Conservation (phyloP, 2,888 invertebrate genomes). For the Pollenia griseotomentosa region DNA sequence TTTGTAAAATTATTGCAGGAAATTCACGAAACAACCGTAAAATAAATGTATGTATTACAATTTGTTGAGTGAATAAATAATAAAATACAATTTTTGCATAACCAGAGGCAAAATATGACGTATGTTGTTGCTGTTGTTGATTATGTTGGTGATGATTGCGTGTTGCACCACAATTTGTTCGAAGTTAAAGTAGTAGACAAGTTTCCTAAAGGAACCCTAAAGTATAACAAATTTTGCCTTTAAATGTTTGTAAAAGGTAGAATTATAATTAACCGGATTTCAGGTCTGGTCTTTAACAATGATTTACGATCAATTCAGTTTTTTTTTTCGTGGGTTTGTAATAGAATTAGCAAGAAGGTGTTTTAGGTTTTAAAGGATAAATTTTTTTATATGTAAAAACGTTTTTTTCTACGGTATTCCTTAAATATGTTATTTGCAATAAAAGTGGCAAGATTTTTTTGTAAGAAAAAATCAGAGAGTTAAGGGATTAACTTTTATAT, state of each 20-base stretch:
- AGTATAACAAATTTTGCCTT: slow-evolving; percentile 52
- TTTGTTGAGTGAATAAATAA: slow-evolving; percentile 65
- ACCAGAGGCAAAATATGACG: slow-evolving; percentile 48
- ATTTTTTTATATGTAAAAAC: not conserved
- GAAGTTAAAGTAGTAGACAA: slow-evolving; percentile 18
- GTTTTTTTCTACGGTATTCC: not conserved
- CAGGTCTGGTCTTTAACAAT: slow-evolving; percentile 5
- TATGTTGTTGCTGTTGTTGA: not conserved
- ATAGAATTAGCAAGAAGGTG: not conserved
- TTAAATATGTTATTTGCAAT: too few relatives aligned
- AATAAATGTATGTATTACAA: slow-evolving; percentile 41
- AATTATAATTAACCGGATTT: slow-evolving; percentile 49
- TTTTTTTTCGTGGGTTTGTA: not conserved
- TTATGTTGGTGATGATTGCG: slow-evolving; percentile 56
- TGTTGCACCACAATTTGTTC: slow-evolving; percentile 67
- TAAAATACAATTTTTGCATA: slow-evolving; percentile 55
- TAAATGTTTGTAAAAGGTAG: slow-evolving; percentile 49
- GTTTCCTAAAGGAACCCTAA: slow-evolving; percentile 23
- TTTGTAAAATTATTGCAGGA: slow-evolving; percentile 56
- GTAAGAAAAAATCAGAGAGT: too few relatives aligned
- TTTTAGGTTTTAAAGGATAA: not conserved
- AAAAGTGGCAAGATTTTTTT: too few relatives aligned
- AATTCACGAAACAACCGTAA: slow-evolving; percentile 39
- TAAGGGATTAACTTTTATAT: too few relatives aligned
- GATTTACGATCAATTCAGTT: slow-evolving; percentile 15